A percentile compares a stretch with the other conserved stretches of the same genome.
Evolutionary conservation across 2,888 invertebrate genomes (phyloP).

Genomic region (Troides aeacus): DNA sequence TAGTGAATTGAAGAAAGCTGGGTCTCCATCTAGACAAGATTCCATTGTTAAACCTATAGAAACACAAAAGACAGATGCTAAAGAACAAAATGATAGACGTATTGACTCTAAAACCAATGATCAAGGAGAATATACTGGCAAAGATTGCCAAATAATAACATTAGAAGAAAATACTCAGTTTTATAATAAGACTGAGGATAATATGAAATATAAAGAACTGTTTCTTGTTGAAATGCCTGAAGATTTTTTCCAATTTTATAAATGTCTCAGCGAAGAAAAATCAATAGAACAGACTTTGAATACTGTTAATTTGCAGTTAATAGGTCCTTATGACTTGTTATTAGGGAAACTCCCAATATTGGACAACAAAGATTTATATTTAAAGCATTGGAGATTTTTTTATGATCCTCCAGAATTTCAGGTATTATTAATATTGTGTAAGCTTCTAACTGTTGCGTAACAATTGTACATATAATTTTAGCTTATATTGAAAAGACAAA

Average conservation of each 20-base stretch:
- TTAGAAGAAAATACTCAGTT: slow-evolving; percentile 53
- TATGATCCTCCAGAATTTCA: slow-evolving; percentile 98
- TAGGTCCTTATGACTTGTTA: slow-evolving; percentile 94
- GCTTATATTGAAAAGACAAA: too few relatives aligned
- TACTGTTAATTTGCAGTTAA: slow-evolving; percentile 84
- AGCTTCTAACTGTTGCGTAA: too few relatives aligned
- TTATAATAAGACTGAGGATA: slow-evolving; percentile 69
- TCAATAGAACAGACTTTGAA: slow-evolving; percentile 82
- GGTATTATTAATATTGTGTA: slow-evolving; percentile 53
- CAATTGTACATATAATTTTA: too few relatives aligned
- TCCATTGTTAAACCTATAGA: background rate
- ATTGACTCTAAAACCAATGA: background rate
- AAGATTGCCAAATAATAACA: slow-evolving; percentile 30
- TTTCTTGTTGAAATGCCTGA: slow-evolving; percentile 92
- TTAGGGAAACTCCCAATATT: slow-evolving; percentile 81
- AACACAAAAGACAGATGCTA: background rate
- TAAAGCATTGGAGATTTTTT: slow-evolving; percentile 93
- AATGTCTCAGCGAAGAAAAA: slow-evolving; percentile 82
- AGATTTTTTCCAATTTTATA: slow-evolving; percentile 93
- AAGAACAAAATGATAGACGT: background rate
- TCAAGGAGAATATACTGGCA: slow-evolving; percentile 10
- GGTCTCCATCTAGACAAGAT: background rate
- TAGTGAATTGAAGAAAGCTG: slow-evolving; percentile 12
- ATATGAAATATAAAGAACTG: slow-evolving; percentile 83
- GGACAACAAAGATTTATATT: slow-evolving; percentile 81